Evolutionary conservation across 2,113 vertebrate species (phyloP), one percentile per base, ranked within the genome.

Genomic region (Nerophis ophidion): DNA sequence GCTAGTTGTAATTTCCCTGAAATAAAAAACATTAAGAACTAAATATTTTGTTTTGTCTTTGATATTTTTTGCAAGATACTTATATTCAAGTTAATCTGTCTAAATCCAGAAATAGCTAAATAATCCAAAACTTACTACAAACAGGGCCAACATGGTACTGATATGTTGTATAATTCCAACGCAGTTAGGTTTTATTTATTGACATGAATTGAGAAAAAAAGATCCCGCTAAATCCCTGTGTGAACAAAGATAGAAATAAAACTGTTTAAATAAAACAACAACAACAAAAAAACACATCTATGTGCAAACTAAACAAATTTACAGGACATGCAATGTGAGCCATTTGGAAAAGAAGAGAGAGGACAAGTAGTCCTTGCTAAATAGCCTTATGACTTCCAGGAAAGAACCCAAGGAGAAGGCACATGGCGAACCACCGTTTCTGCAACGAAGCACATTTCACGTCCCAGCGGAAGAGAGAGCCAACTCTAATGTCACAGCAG

Each of bases 381-480:
- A 68, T 53, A 72, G 34, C 51, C 26, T 38, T 8, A 34, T 70
- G 68, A 79, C 64, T 68, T 75, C 59, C 60, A 60, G 44, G 64
- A 54, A 44, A 14, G 63, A 69, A 56, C 56, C 42, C 45, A 65
- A 61, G 33, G 34, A 57, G 47, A 63, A 72, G 54, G 65, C 57
- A 73, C 73, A 60, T 11, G 6, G 17, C 4, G 47, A 26, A 65
- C 49, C 42, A 59, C 71, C 48, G 47, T 35, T 64, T 34, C 60
- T 68, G 76, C 68, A 74, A 71, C 58, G 47, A 60, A 48, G 68
- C 69, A 73, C 48, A 77, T 81, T 80, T 68, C 51, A 49, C 26
- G 58, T 83, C 77, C 74, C 77, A 45, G 61, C 56, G 58, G 79
- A 81, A 40, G 36, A 65, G 6, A 65, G 60, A 56, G 77, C 79